phyloP scores from a whole-genome alignment of 2,113 vertebrate species.

The Osmerus eperlanus region DNA sequence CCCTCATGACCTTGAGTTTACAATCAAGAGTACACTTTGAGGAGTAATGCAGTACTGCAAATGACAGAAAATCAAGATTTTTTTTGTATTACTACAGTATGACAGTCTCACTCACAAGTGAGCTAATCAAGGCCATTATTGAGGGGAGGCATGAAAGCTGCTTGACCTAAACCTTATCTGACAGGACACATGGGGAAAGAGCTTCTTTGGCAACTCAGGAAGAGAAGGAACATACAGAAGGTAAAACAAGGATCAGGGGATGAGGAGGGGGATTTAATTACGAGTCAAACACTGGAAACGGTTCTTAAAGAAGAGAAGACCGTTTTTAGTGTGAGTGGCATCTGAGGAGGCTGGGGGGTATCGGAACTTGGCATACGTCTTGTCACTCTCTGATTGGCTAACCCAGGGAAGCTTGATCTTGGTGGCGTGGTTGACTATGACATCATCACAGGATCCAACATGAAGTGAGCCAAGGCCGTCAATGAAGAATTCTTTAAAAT shows the following conservation, averaged over 20 bases:
- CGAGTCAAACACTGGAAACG: slow-evolving; percentile 85
- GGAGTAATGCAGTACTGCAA: too few species aligned
- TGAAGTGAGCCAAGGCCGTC: slow-evolving; percentile 87
- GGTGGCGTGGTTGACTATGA: slow-evolving; percentile 85
- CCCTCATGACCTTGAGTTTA: slow-evolving; percentile 12
- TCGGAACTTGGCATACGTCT: slow-evolving; percentile 82
- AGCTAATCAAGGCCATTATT: slow-evolving; percentile 12
- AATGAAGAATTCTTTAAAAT: slow-evolving; percentile 85
- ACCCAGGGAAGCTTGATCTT: slow-evolving; percentile 88
- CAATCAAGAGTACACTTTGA: background rate
- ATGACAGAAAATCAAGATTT: too few species aligned
- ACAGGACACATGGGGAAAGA: slow-evolving; percentile 13
- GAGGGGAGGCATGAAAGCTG: slow-evolving; percentile 21
- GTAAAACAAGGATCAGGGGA: slow-evolving; percentile 20
- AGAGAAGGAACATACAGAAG: slow-evolving; percentile 32
- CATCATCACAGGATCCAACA: slow-evolving; percentile 89
- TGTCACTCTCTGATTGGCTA: slow-evolving; percentile 72
- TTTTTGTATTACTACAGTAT: background rate
- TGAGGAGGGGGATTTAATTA: slow-evolving; percentile 64
- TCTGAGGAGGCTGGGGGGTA: slow-evolving; percentile 78
- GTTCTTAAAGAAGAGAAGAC: slow-evolving; percentile 89
- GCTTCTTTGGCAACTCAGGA: slow-evolving; percentile 63
- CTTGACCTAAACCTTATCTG: slow-evolving; percentile 40
- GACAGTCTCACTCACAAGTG: slow-evolving; percentile 1
- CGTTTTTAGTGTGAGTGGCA: slow-evolving; percentile 72